These are phyloP conservation scores for Puffinus mauretanicus DNA, from an alignment of 2,113 vertebrate species.

Conservation along the genomic window DNA sequence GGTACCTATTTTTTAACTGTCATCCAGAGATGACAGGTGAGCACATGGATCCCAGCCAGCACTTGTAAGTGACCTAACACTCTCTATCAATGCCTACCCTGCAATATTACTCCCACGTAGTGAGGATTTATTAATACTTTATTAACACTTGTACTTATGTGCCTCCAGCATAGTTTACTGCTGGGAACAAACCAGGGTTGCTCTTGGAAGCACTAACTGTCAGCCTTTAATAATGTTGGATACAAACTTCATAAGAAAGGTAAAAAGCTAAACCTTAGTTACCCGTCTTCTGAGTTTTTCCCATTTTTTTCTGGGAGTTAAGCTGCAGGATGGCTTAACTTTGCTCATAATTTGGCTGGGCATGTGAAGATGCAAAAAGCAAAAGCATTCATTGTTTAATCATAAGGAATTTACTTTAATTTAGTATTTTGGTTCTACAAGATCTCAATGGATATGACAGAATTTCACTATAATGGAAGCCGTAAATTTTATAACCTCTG, in stretches of 20 bases:
- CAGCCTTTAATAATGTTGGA: neutral
- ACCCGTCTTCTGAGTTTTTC: neutral
- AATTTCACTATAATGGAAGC: neutral
- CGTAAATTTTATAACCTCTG: neutral
- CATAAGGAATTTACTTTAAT: neutral
- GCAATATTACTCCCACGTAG: neutral
- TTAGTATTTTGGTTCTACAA: neutral
- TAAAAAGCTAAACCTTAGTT: neutral
- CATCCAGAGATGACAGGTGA: slow-evolving; percentile 17
- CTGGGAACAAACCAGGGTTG: neutral
- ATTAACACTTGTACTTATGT: slow-evolving; percentile 21
- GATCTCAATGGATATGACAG: neutral
- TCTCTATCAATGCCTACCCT: neutral
- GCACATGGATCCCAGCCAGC: neutral
- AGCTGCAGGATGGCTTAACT: neutral
- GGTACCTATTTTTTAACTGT: neutral
- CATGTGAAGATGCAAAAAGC: neutral
- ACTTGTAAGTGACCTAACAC: neutral
- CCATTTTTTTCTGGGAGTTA: neutral
- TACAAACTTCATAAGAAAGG: neutral
- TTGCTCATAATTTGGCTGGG: neutral
- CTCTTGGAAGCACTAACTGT: neutral
- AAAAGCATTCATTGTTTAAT: neutral
- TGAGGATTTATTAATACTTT: slow-evolving; percentile 49
- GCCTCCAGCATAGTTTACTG: neutral